Evolutionary conservation across 2,797 vertebrate species (phyloP).

Genomic region (Scleropages formosus): DNA sequence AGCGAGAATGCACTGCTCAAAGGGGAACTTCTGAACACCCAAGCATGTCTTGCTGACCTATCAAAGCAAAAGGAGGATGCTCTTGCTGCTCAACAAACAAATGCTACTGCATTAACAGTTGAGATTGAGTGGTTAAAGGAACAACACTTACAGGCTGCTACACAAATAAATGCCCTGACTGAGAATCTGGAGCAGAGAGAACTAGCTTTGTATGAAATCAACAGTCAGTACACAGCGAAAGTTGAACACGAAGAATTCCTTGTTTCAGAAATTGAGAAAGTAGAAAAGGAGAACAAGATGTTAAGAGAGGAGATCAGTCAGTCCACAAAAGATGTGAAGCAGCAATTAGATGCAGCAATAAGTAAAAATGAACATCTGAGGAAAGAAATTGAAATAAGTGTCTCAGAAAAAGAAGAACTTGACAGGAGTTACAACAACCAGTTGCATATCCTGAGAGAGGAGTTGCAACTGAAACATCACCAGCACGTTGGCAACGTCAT

Average conservation of each 20-base stretch:
- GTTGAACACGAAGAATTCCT: conserved; percentile 62
- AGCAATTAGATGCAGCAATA: conserved; percentile 51
- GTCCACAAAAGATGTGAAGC: conserved; percentile 56
- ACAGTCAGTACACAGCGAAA: conserved; percentile 68
- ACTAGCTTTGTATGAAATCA: conserved; percentile 69
- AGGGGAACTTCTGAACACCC: conserved; percentile 56
- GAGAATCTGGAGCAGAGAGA: conserved; percentile 75
- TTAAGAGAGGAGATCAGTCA: conserved; percentile 47
- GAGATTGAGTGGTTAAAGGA: conserved; percentile 71
- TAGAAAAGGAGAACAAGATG: conserved; percentile 65
- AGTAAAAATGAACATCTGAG: conserved; percentile 65
- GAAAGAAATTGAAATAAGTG: conserved; percentile 58
- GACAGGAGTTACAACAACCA: conserved; percentile 45
- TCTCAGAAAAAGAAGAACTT: conserved; percentile 67
- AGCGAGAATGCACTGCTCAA: conserved; percentile 54
- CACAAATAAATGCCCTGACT: conserved; percentile 62
- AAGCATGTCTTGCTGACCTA: conserved; percentile 51
- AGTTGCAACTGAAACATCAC: conserved; percentile 61
- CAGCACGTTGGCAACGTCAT: conserved; percentile 65
- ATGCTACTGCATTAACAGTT: conserved; percentile 58
- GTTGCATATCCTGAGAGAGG: conserved; percentile 56
- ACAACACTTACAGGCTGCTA: conserved; percentile 67
- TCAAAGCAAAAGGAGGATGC: conserved; percentile 69
- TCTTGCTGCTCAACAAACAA: conserved; percentile 57
- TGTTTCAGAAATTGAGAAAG: conserved; percentile 60